phyloP scores from a whole-genome alignment of 2,797 vertebrate species.

The Malacoraja senta region DNA sequence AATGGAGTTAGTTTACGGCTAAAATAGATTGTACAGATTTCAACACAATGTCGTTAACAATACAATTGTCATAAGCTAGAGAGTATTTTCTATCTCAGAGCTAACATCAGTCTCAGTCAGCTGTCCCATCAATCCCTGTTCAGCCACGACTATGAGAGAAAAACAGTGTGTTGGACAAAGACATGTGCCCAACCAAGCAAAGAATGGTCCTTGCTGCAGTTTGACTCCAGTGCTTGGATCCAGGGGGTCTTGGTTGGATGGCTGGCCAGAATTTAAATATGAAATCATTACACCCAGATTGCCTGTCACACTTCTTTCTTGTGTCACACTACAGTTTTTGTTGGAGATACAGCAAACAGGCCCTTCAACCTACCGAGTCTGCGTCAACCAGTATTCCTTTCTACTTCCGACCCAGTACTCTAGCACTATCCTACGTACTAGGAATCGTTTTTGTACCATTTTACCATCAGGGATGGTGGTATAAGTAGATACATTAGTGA shows the following conservation, averaged over 20 bases:
- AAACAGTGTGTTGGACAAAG: not conserved
- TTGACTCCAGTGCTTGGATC: not conserved
- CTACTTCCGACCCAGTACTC: no score
- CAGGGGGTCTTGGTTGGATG: not conserved
- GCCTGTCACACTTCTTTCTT: not conserved
- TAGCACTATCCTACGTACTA: no score
- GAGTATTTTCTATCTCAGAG: slow-evolving; percentile 10
- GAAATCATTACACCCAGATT: not conserved
- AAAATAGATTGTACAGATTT: not conserved
- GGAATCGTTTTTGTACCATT: no score
- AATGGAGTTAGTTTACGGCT: not conserved
- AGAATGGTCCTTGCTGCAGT: not conserved
- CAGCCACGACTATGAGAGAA: not conserved
- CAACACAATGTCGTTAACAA: not conserved
- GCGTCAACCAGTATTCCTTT: no score
- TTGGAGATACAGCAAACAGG: no score
- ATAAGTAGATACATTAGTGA: no score
- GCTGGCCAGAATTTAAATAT: not conserved
- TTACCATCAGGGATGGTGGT: no score
- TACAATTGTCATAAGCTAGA: not conserved
- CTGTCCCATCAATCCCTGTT: not conserved
- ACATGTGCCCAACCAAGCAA: not conserved
- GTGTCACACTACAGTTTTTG: not conserved
- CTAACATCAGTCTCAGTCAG: not conserved
- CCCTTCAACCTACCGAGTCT: no score